Conservation (phyloP, 1,140 invertebrate species). For the Agrypnia vestita region DNA sequence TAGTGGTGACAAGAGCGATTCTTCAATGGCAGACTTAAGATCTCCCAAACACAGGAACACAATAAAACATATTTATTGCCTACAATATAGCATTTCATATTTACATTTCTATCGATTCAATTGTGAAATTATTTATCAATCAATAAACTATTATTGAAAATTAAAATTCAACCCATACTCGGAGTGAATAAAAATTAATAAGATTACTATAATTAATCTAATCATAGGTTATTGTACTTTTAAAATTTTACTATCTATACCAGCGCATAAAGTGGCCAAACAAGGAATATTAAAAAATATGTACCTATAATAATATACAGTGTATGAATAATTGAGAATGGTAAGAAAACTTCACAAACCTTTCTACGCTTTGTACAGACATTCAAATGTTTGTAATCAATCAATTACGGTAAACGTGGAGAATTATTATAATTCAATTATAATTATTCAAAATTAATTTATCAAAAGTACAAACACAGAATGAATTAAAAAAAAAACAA, state of each 20-base stretch:
- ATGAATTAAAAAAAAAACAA: not conserved
- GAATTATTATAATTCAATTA: too few species aligned
- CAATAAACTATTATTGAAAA: too few species aligned
- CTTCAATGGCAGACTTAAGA: not conserved
- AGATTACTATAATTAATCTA: constrained; percentile 29
- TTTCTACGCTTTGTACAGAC: not conserved
- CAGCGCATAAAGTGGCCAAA: constrained; percentile 13
- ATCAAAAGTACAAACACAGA: too few species aligned
- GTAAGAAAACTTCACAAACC: constrained; percentile 12
- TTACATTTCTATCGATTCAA: not conserved
- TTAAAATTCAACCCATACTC: too few species aligned
- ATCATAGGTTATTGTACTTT: constrained; percentile 33
- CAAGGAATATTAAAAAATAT: constrained; percentile 17
- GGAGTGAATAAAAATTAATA: constrained; percentile 6
- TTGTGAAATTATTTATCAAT: too few species aligned
- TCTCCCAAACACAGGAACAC: constrained; percentile 3
- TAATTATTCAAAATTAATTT: too few species aligned
- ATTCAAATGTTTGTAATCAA: not conserved
- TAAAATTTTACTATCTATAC: constrained; percentile 30
- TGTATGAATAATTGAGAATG: constrained; percentile 12
- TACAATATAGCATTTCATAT: constrained; percentile 1
- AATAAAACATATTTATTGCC: constrained; percentile 1
- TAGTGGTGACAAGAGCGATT: not conserved
- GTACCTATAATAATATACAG: not conserved
- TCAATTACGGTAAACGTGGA: too few species aligned